Base-by-base conservation (phyloP, 2,888 invertebrate genomes). In the Ellobium chinense region DNA sequence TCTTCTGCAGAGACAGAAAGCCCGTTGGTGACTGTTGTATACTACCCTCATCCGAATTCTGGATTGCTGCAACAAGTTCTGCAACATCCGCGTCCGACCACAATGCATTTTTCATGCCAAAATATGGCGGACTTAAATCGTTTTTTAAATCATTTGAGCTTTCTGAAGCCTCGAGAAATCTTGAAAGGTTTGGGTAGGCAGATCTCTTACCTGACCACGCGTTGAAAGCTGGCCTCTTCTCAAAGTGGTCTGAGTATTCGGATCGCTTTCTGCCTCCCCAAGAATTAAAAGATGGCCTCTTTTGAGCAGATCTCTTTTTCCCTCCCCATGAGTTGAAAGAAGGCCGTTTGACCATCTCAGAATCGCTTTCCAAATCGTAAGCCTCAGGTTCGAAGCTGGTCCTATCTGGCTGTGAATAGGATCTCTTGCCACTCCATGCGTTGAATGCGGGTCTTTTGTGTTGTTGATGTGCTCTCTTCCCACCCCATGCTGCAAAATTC, bases 211-310 rank as follows among this genome's bases (percentile, higher is more conserved):
- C 70, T 0, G 70, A 31, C 70, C 70, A 70, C 18, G 70, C 18
- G 18, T n/a, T 29, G 18, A 70, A 70, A 1, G 70, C 56, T n/a
- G 56, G 70, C 34, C 70, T 54, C 56, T 70, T 70, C 18, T 3
- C 2, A 3, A 24, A 14, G 21, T 4, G 7, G n/a, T 12, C n/a
- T 5, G 39, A 34, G 70, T 70, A 1, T 7, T 0, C 2, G 1
- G 70, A 70, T 3, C 70, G 46, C 27, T 70, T 70, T 21, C 34
- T 34, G 5, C 56, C 56, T 27, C n/a, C 31, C 70, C 70, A 70
- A 0, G 70, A 29, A 21, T 56, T 54, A 9, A 56, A 56, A 24
- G n/a, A n/a, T 5, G 68, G 68, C 3, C 46, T 27, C 18, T 68
- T 68, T 27, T 68, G 29, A 29, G 27, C 21, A 18, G 46, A 68